Evolutionary conservation across 2,888 invertebrate genomes (phyloP), one percentile per base, ranked within the genome.

Genomic region (Caenorhabditis plicata): DNA sequence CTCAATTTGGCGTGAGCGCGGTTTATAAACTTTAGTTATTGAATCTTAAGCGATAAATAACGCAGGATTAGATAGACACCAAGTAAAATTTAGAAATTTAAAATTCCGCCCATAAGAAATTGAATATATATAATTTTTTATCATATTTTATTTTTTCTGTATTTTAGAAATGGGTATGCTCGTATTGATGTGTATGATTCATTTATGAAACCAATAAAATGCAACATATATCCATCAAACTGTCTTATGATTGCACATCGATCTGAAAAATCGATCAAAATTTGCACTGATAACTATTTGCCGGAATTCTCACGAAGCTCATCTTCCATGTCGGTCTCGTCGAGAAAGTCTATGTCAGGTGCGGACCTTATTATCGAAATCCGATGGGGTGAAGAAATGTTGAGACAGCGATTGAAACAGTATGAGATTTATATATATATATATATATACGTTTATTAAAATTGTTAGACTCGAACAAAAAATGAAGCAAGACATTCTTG

Each of bases 361-460:
- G n/a, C 19, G 5, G 42, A 29, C 31, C n/a, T 27, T 17, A 22
- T 27, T 5, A 42, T 42, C 15, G 29, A 42, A 31, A 31, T 42
- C n/a, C 20, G 22, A 29, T 42, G 42, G 42, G 42, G 42, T 19
- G 42, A 42, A 42, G 42, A 42, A 31, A 22, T 29, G 7, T 20
- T 31, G 22, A 42, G 42, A 42, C 42, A 42, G 22, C 23, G 42
- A 31, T 31, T 42, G 31, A 42, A 42, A 42, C 4, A 31, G 42
- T 42, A 17, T 13, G 31, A 9, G n/a, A n/a, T n/a, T n/a, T n/a
- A n/a, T n/a, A n/a, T n/a, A n/a, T n/a, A n/a, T n/a, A n/a, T n/a
- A n/a, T n/a, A n/a, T n/a, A n/a, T n/a, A n/a, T n/a, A n/a, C n/a
- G n/a, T n/a, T n/a, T n/a, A n/a, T n/a, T n/a, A n/a, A n/a, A n/a